Evolutionary conservation across 37 sponge, comb jelly and placozoan species (phyloP), one percentile per base, ranked within the genome.

Genomic region (Ianthella basta): DNA sequence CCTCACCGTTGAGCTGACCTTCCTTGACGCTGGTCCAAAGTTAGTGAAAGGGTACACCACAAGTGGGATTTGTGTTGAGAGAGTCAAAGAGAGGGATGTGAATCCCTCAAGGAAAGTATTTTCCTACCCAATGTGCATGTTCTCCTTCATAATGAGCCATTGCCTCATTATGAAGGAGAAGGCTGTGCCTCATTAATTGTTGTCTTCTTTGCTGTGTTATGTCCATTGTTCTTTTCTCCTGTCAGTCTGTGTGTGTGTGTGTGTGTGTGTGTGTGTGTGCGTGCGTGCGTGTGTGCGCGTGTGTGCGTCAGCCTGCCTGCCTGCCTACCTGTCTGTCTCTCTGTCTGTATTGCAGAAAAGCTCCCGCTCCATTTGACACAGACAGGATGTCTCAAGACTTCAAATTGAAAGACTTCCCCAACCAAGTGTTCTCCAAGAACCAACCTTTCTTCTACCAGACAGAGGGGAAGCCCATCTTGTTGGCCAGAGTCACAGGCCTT

Each of bases 291-390:
- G 50, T 44, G 6, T 44, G 50, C 8, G 6, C 8, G 50, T 44
- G 6, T 44, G 50, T 44, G 6, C 8, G 50, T 44, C 29, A 13
- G 24, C 4, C 36, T 70, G 29, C 14, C 72, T 36, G 20, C 14
- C 29, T 61, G 24, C 4, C 36, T 70, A 15, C 14, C 36, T 36
- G 20, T 70, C 37, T 33, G 36, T 27, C 3, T 70, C 4, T 27
- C 3, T 70, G 24, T 29, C 25, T 79, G 24, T n/a, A 0, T 0
- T 74, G 14, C 39, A 93, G 93, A 82, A 93, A 87, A 38, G 66
- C 88, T 57, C 90, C 80, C 21, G 81, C 90, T 84, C 85, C 87
- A 29, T 60, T 86, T 61, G 81, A 95, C 60, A 86, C 92, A n/a
- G 92, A 91, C 23, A 79, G 84, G 6, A 35, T 95, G 80, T 72